Conservation (phyloP, 2,888 invertebrate species). For the Limnephilus auricula region DNA sequence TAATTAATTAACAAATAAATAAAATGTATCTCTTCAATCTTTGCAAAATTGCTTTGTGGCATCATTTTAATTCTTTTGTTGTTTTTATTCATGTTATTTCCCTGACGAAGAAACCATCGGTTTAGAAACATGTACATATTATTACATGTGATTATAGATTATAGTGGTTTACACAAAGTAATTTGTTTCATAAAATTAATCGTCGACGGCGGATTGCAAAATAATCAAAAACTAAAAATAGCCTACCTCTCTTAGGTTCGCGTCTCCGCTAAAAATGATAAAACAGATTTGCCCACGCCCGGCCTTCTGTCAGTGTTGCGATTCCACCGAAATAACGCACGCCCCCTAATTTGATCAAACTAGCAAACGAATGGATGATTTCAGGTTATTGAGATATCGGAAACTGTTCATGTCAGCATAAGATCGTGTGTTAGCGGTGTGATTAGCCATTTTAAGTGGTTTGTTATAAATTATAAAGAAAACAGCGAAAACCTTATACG, state of each 20-base stretch:
- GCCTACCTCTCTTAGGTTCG: background rate
- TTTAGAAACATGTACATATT: too few species aligned
- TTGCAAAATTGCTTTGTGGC: too few species aligned
- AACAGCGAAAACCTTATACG: slow-evolving; percentile 3
- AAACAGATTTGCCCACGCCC: background rate
- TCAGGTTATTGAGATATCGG: background rate
- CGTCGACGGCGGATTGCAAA: background rate
- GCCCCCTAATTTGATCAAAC: background rate
- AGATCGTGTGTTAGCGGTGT: background rate
- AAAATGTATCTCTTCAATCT: too few species aligned
- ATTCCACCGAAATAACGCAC: background rate
- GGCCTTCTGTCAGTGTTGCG: background rate
- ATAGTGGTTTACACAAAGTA: too few species aligned
- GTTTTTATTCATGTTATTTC: too few species aligned
- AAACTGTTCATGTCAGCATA: background rate
- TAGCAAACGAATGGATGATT: background rate
- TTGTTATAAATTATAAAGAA: background rate
- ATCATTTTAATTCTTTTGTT: too few species aligned
- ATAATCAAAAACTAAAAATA: background rate
- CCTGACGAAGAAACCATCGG: too few species aligned
- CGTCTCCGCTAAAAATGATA: background rate
- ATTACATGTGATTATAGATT: too few species aligned
- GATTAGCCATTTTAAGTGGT: background rate
- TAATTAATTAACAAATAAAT: too few species aligned
- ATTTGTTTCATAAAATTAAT: too few species aligned